These are phyloP conservation scores for Netelia melanura DNA, from an alignment of 2,888 invertebrate genomes.

Conservation along the genomic window DNA sequence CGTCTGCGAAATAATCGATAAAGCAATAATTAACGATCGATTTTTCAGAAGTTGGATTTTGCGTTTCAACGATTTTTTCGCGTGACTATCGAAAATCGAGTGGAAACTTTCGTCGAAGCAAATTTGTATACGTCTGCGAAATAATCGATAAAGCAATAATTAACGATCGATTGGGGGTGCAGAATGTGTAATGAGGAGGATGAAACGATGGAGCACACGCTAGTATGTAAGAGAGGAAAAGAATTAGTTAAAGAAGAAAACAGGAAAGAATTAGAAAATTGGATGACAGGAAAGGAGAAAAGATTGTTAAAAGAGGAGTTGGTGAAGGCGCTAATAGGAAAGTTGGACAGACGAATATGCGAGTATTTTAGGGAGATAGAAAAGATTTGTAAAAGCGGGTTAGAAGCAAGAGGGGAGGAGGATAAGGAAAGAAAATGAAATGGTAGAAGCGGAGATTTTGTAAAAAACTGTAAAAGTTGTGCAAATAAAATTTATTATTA, in stretches of 20 bases:
- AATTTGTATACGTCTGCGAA: no score
- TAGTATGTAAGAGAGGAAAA: background rate
- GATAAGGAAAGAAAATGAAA: no score
- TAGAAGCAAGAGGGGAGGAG: no score
- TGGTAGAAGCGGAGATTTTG: no score
- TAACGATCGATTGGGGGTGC: background rate
- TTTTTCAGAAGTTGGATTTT: background rate
- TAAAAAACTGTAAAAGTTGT: no score
- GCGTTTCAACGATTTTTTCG: conserved; percentile 9
- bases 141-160: no score
- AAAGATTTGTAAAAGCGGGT: no score
- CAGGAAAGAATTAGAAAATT: background rate
- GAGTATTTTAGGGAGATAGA: background rate
- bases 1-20: no score
- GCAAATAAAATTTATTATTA: no score
- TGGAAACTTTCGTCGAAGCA: no score
- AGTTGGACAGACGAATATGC: background rate
- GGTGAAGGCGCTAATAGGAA: background rate
- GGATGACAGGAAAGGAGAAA: background rate
- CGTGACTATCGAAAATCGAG: no score
- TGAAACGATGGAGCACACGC: background rate
- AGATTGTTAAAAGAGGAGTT: background rate
- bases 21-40: no score
- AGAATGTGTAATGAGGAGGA: background rate
- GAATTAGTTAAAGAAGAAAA: background rate